A percentile compares a stretch with the other conserved stretches of the same genome.
Evolutionary conservation across 2,797 vertebrate genomes (phyloP).

Genomic region (Ataeniobius toweri): DNA sequence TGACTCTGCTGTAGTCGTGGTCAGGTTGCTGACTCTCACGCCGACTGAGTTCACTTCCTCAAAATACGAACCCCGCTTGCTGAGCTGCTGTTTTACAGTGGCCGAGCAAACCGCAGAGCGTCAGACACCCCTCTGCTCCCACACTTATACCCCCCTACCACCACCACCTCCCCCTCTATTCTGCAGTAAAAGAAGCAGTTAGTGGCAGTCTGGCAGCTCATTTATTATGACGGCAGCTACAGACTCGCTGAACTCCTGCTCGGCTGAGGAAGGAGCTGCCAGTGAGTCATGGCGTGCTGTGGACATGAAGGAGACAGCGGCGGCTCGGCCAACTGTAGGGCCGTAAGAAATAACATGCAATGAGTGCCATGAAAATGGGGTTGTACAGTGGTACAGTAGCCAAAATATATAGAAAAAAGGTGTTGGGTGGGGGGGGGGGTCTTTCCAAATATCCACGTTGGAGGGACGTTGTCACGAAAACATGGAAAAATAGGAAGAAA

Average conservation of each 20-base stretch:
- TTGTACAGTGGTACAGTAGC: slow-evolving; percentile 62
- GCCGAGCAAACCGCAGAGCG: slow-evolving; percentile 46
- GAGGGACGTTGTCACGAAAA: slow-evolving; percentile 58
- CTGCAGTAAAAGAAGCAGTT: slow-evolving; percentile 62
- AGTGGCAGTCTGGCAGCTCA: slow-evolving; percentile 67
- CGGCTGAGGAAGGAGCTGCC: slow-evolving; percentile 63
- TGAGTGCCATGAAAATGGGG: slow-evolving; percentile 61
- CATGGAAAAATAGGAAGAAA: slow-evolving; percentile 51
- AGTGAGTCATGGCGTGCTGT: slow-evolving; percentile 68
- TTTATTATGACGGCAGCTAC: slow-evolving; percentile 75
- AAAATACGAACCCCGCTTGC: slow-evolving; percentile 49
- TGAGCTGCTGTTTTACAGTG: slow-evolving; percentile 60
- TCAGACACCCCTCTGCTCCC: slow-evolving; percentile 61
- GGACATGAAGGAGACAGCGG: slow-evolving; percentile 66
- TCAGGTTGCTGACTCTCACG: slow-evolving; percentile 67
- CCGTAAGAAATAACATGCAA: slow-evolving; percentile 56
- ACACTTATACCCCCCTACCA: slow-evolving; percentile 18
- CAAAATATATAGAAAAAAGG: slow-evolving; percentile 48
- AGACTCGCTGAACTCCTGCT: slow-evolving; percentile 65
- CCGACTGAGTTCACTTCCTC: slow-evolving; percentile 70
- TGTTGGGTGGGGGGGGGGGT: not conserved
- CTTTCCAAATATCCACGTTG: slow-evolving; percentile 49
- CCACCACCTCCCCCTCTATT: slow-evolving; percentile 14
- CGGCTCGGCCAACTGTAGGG: slow-evolving; percentile 46
- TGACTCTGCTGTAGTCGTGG: slow-evolving; percentile 44